Base-by-base conservation (phyloP, 2,888 invertebrate species). In the Drosophila nigricruria region DNA sequence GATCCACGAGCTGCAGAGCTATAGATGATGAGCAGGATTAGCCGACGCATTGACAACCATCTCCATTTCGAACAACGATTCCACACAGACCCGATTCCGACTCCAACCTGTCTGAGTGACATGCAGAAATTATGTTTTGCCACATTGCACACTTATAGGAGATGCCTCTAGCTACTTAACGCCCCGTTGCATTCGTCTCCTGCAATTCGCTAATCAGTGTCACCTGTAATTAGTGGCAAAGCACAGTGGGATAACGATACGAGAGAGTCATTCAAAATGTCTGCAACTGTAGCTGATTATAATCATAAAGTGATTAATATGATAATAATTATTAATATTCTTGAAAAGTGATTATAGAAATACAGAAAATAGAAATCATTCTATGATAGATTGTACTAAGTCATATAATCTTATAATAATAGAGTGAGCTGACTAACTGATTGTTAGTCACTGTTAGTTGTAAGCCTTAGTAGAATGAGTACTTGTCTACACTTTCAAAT, bases 1-100 rank as follows among this genome's bases (percentile, higher is more conserved):
- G 65, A 70, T 61, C 64, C 78, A 38, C 42, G 32, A 49, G 43
- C 64, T 47, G 57, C 36, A 54, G 75, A 62, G 75, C 73, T 73
- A 73, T 66, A 77, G 88, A 88, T 89, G 86, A 88, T 86, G 90
- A 86, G 86, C 88, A 89, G 86, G 86, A 86, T 86, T 86, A 86
- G 73, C 78, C 66, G 71, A 68, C 58, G 70, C 88, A 89, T 85
- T 89, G 84, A 89, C 83, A 83, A 72, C 69, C 79, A 73, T 60
- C 71, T 64, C 43, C 66, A 73, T 65, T 53, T 30, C 70, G 36
- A 54, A 12, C 36, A 40, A 20, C 58, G 30, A 32, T 53, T 54
- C 14, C 61, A n/a, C n/a, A 57, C 14, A 30, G 45, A 36, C 16
- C 20, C 60, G 45, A 60, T 60, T 63, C 40, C 58, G 50, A 30